phyloP scores from a whole-genome alignment of 2,113 vertebrate genomes.

The Saguinus midas region DNA sequence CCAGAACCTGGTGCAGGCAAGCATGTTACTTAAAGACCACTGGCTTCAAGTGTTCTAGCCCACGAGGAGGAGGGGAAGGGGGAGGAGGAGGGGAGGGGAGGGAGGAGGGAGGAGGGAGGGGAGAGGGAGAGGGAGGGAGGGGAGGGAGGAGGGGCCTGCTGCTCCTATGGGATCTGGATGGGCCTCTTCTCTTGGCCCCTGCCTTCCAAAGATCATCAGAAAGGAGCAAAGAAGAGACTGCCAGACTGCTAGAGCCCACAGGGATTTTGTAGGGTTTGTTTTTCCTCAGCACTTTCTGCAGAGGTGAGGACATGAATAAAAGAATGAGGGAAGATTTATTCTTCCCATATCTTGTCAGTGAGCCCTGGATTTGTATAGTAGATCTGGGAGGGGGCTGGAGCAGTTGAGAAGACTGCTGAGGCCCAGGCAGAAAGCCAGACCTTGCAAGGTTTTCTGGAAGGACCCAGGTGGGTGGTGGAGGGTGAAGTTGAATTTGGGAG shows the following conservation, averaged over 20 bases:
- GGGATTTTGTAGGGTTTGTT: conserved; percentile 54
- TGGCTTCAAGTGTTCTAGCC: neutral
- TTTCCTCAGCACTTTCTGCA: conserved; percentile 40
- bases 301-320: conserved; percentile 64
- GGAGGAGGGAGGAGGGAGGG: neutral
- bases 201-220: neutral
- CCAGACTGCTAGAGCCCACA: neutral
- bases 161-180: fast-evolving
- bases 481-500: neutral
- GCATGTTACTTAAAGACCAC: neutral
- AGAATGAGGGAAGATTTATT: conserved; percentile 58
- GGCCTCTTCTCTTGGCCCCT: neutral
- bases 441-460: neutral
- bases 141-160: neutral
- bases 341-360: neutral
- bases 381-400: neutral
- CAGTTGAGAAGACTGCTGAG: neutral
- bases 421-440: neutral
- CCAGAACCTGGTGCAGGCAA: neutral
- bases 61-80: neutral
- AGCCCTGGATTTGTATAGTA: conserved; percentile 24
- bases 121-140: neutral
- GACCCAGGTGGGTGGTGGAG: neutral
- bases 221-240: conserved; percentile 1
- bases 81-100: no score